phyloP scores from a whole-genome alignment of 2,888 invertebrate species.

The Papilio gigon region DNA sequence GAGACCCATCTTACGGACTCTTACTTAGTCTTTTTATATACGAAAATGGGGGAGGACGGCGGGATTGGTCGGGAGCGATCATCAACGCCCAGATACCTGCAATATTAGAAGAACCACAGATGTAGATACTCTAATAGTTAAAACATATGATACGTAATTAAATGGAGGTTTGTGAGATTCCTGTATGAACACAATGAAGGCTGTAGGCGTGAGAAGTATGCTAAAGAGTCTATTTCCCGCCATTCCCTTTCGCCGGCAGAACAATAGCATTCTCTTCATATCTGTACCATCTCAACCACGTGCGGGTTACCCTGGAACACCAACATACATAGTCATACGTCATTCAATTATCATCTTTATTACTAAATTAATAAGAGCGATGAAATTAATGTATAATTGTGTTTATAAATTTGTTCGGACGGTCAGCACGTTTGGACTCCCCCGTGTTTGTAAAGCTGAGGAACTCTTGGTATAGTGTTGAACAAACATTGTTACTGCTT shows the following conservation, averaged over 20 bases:
- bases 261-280: conserved; percentile 58
- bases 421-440: conserved; percentile 14
- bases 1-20: too few relatives aligned
- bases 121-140: too few relatives aligned
- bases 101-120: too few relatives aligned
- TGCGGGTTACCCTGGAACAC: conserved; percentile 31
- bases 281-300: conserved; percentile 52
- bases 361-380: neutral
- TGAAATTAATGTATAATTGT: neutral
- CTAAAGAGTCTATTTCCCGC: conserved; percentile 51
- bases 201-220: conserved; percentile 55
- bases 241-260: conserved; percentile 56
- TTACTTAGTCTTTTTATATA: too few relatives aligned
- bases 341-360: conserved; percentile 33
- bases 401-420: neutral
- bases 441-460: conserved; percentile 16
- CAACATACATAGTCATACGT: conserved; percentile 6
- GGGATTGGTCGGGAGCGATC: too few relatives aligned
- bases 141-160: neutral
- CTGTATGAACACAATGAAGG: conserved; percentile 17
- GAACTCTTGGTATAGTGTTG: neutral
- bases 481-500: neutral
- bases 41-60: too few relatives aligned
- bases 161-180: neutral
- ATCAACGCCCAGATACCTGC: too few relatives aligned